Percentiles rank a stretch among this genome's conserved stretches.
Evolutionary conservation across 2,888 invertebrate genomes (phyloP).

Genomic region (Tineola bisselliella): DNA sequence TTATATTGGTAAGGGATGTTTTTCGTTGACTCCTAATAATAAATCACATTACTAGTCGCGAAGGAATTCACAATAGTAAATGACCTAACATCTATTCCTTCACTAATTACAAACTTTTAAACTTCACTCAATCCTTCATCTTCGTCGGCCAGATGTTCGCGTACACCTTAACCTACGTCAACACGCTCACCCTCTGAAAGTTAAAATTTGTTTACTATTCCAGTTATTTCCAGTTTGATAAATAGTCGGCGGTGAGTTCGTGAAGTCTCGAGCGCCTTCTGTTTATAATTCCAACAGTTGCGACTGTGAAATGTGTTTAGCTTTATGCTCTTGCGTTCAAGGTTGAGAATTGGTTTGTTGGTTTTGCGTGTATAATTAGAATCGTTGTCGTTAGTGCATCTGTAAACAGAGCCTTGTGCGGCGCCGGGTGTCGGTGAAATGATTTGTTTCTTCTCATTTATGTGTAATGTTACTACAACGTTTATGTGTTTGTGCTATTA

Average conservation of each 20-base stretch:
- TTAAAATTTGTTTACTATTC: slow-evolving; percentile 36
- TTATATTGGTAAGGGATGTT: too few species aligned
- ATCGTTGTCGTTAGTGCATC: not conserved
- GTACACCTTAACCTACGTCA: slow-evolving; percentile 37
- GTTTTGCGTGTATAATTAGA: not conserved
- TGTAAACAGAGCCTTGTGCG: not conserved
- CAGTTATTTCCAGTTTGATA: slow-evolving; percentile 25
- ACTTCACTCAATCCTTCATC: not conserved
- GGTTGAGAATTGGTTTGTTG: not conserved
- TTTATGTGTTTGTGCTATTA: slow-evolving; percentile 1
- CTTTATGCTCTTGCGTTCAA: not conserved
- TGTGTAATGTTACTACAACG: not conserved
- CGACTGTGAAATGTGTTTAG: not conserved
- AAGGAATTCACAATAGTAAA: not conserved
- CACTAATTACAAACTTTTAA: slow-evolving; percentile 4
- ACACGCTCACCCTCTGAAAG: slow-evolving; percentile 21
- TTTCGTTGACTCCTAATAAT: too few species aligned
- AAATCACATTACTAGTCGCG: not conserved
- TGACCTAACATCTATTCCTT: not conserved
- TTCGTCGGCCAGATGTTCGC: slow-evolving; percentile 37
- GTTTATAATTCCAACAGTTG: not conserved
- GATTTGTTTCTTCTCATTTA: slow-evolving; percentile 14
- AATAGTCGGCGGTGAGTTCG: slow-evolving; percentile 9
- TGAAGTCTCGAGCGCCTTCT: slow-evolving; percentile 10
- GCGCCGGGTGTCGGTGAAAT: slow-evolving; percentile 11